Conservation (phyloP, 2,797 vertebrate genomes). For the Myiotriccus ornatus region DNA sequence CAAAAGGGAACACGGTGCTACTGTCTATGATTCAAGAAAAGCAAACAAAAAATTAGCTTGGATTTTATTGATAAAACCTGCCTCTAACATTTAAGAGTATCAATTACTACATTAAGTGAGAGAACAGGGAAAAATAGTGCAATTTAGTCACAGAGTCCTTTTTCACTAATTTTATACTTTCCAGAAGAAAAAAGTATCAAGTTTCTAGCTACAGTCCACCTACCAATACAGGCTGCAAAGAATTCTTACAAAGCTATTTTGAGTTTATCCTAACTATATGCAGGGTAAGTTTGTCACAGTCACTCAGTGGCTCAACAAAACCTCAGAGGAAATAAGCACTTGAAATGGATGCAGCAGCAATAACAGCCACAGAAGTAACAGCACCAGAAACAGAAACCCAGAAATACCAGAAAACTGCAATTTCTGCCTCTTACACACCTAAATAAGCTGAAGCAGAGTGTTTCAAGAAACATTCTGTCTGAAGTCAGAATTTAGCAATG, state of each 20-base stretch:
- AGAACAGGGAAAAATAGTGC: background rate
- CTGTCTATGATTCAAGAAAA: background rate
- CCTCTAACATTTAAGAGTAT: background rate
- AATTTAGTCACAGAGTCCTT: background rate
- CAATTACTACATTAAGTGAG: background rate
- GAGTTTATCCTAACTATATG: background rate
- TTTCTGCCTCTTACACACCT: background rate
- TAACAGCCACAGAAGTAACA: background rate
- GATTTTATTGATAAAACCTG: background rate
- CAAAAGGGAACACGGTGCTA: background rate
- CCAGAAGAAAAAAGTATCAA: background rate
- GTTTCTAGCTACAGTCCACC: background rate
- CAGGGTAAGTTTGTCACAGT: background rate
- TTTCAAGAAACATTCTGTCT: too few species aligned
- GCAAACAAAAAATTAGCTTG: background rate
- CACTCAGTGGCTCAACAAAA: background rate
- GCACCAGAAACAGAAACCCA: background rate
- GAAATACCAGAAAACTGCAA: background rate
- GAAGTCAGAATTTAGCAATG: background rate
- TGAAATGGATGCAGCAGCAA: background rate
- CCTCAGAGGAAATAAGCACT: background rate
- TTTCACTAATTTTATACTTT: background rate
- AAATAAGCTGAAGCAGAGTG: background rate
- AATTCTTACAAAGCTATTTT: background rate
- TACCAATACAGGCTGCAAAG: background rate